These are phyloP conservation scores for Drosophila atroscutellata DNA, from an alignment of 2,888 invertebrate species.

Conservation along the genomic window DNA sequence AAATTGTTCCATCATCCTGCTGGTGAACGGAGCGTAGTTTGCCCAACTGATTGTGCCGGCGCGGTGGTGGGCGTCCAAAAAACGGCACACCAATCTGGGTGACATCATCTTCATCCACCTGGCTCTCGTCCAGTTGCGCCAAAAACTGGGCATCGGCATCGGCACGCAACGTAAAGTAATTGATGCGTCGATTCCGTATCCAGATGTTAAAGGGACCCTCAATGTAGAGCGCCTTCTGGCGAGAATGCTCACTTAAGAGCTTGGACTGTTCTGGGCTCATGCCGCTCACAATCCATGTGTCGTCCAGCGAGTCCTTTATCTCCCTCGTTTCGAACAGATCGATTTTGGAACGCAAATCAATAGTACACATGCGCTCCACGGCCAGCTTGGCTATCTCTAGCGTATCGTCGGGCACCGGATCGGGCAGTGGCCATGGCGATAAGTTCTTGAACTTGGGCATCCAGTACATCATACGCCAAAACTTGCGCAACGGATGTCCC, in stretches of 20 bases:
- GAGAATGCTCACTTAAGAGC: constrained; percentile 88
- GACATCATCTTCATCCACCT: constrained; percentile 90
- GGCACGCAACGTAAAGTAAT: constrained; percentile 93
- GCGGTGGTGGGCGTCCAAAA: constrained; percentile 85
- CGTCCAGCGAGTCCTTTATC: constrained; percentile 91
- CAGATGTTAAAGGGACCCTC: constrained; percentile 94
- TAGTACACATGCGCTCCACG: constrained; percentile 92
- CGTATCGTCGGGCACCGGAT: constrained; percentile 91
- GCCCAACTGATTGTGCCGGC: constrained; percentile 84
- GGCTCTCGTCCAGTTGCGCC: constrained; percentile 79
- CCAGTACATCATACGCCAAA: constrained; percentile 94
- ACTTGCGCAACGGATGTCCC: constrained; percentile 90
- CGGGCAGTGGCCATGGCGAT: constrained; percentile 94
- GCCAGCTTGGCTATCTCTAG: constrained; percentile 93
- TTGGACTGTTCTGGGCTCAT: constrained; percentile 91
- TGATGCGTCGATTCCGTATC: constrained; percentile 90
- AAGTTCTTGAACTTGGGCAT: constrained; percentile 97
- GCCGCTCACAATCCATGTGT: constrained; percentile 96
- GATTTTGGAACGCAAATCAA: constrained; percentile 90
- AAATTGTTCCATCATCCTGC: constrained; percentile 95
- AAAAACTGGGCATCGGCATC: constrained; percentile 87
- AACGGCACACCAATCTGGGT: constrained; percentile 88
- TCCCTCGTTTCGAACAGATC: constrained; percentile 89
- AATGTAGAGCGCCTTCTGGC: constrained; percentile 89
- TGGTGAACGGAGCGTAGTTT: constrained; percentile 92